Evolutionary conservation across 2,888 invertebrate species (phyloP), one percentile per base, ranked within the genome.

Genomic region (Scotopteryx bipunctaria): DNA sequence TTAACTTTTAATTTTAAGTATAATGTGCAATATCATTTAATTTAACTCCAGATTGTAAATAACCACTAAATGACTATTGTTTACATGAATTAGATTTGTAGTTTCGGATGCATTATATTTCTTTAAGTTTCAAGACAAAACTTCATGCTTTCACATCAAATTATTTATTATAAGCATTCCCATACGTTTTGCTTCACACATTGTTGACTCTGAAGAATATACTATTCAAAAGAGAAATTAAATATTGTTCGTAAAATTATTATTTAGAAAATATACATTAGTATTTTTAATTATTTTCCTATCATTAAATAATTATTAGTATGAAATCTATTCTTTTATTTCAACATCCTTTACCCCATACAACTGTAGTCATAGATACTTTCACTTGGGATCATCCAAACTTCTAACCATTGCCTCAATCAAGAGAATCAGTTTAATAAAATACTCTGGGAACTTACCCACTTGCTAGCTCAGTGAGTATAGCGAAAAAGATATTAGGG

Each of bases 231-330:
- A 67, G 66, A 70, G 61, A 63, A 66, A 57, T 68, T 73, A 69
- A 71, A 69, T 72, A 69, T 76, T 77, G 61, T 72, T 79, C 81
- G 75, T 83, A 81, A 79, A 81, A 80, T 80, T 78, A 81, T 78
- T 83, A 79, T 76, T 81, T 78, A 85, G 83, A 81, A 83, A 78
- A 81, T 82, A 81, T 84, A 84, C 80, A 76, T 82, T 81, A 83
- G 80, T 86, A 84, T 87, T 86, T 85, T 86, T 87, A 86, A 83
- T 87, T 86, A 85, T 85, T 89, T 88, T 87, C 83, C 81, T 83
- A 83, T 84, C 73, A 87, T 82, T 86, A 87, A 85, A 47, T 78
- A 81, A 74, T 74, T n/a, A n/a, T n/a, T 77, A 72, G 67, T 72
- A 74, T 67, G 62, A 23, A 43, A 40, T 32, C 11, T 14, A 5